phyloP scores from a whole-genome alignment of 2,888 invertebrate genomes.

The Pheosia tremula region DNA sequence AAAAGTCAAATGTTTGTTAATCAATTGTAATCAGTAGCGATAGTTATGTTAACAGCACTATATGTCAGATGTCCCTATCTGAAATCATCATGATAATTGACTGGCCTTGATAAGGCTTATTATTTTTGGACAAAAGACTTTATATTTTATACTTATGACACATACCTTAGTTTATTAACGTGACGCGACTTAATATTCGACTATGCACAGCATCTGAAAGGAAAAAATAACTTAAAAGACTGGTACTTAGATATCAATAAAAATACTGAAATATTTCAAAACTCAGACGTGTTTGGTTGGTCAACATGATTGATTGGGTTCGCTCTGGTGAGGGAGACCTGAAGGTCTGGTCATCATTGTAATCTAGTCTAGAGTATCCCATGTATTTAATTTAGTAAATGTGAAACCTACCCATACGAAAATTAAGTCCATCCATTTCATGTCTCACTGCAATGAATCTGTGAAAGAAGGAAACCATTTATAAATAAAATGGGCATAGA shows the following conservation, averaged over 20 bases:
- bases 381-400: background rate
- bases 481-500: background rate
- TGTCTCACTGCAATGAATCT: background rate
- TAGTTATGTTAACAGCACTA: constrained; percentile 67
- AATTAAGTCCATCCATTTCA: too few species aligned
- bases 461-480: background rate
- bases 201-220: background rate
- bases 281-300: constrained; percentile 41
- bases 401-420: background rate
- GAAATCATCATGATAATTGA: constrained; percentile 56
- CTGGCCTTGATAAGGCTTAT: background rate
- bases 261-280: background rate
- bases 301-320: constrained; percentile 61
- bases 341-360: constrained; percentile 72
- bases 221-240: background rate
- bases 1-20: background rate
- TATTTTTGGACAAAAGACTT: background rate
- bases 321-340: constrained; percentile 81
- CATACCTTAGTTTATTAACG: too few species aligned
- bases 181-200: background rate
- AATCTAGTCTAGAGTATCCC: background rate
- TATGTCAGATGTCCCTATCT: constrained; percentile 73
- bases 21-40: constrained; percentile 25
- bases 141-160: background rate
- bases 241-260: background rate